phyloP scores from a whole-genome alignment of 2,797 vertebrate species.

The Decapterus maruadsi region DNA sequence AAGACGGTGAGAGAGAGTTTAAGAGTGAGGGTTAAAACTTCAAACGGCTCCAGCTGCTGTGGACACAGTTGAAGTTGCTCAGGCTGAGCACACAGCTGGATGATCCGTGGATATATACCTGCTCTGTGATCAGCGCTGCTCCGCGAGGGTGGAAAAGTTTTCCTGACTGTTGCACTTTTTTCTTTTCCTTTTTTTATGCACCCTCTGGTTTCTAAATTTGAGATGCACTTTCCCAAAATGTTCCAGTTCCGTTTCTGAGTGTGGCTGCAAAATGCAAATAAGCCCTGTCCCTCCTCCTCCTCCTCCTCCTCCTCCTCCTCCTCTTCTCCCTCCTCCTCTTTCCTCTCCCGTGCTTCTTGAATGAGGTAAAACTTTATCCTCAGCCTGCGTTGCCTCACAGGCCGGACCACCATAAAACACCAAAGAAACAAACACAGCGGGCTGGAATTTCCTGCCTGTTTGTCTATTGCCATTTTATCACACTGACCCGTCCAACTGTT shows the following conservation, averaged over 20 bases:
- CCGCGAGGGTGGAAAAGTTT: too few relatives aligned
- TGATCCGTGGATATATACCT: too few relatives aligned
- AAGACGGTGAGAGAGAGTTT: background rate
- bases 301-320: too few relatives aligned
- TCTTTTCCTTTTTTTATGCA: background rate
- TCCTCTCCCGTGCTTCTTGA: slow-evolving; percentile 10
- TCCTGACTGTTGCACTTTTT: too few relatives aligned
- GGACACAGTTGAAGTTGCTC: too few relatives aligned
- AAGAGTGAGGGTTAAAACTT: too few relatives aligned
- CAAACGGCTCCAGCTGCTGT: too few relatives aligned
- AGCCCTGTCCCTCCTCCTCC: slow-evolving; percentile 8
- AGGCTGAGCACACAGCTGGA: too few relatives aligned
- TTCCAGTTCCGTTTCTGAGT: slow-evolving; percentile 32
- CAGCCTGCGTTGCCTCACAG: slow-evolving; percentile 44
- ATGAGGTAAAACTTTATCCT: slow-evolving; percentile 53
- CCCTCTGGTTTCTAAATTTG: slow-evolving; percentile 43
- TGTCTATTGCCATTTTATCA: slow-evolving; percentile 67
- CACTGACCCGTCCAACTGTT: slow-evolving; percentile 33
- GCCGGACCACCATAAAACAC: slow-evolving; percentile 70
- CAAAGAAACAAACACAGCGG: slow-evolving; percentile 75
- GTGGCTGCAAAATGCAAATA: slow-evolving; percentile 65
- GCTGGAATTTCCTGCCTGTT: slow-evolving; percentile 80
- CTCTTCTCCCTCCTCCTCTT: too few relatives aligned
- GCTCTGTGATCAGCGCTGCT: too few relatives aligned
- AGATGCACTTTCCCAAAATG: slow-evolving; percentile 11